Evolutionary conservation across 2,113 vertebrate species (phyloP), one percentile per base, ranked within the genome.

Genomic region (Nothoprocta perdicaria): DNA sequence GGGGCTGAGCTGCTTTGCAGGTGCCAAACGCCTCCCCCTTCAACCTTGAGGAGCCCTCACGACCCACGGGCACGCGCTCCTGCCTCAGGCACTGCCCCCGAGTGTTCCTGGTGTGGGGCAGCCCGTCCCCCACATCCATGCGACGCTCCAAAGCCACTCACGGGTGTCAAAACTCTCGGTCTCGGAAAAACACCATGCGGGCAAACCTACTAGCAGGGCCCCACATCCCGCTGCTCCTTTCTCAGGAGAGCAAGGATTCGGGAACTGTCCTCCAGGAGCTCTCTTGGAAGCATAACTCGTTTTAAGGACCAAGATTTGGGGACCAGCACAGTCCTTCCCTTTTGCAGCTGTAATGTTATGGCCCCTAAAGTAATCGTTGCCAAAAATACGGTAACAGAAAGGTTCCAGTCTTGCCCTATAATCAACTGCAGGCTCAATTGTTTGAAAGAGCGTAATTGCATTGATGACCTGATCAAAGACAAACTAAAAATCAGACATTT

Each of bases 371-470:
- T 86, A 84, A 87, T 73, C 82, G 63, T 57, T 80, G 27, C 73
- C 90, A 94, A 90, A 94, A 89, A 78, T 85, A 80, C 63, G 41
- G 65, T 80, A 94, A 90, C 15, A 74, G 76, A 85, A 91, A 38
- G 38, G 79, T 82, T 96, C 91, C 3, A 6, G 80, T 80, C 73
- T 71, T 80, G 72, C 60, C 26, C 46, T 80, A 33, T 94, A 94
- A 93, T 87, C 91, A 94, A 93, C 71, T 90, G 61, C 86, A 95
- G 89, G 67, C 84, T 92, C 75, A 71, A 77, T n/a, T 94, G 84
- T 87, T 92, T 90, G 84, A 95, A 80, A 84, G 79, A 90, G 67
- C 76, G 84, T 87, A 95, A 94, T 72, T 80, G 75, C 84, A 92
- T 24, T 77, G 90, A 95, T 86, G 90, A 89, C 24, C 2, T 14